Evolutionary conservation across 1,140 invertebrate species (phyloP), one percentile per base, ranked within the genome.

Genomic region (Sitobion miscanthi): DNA sequence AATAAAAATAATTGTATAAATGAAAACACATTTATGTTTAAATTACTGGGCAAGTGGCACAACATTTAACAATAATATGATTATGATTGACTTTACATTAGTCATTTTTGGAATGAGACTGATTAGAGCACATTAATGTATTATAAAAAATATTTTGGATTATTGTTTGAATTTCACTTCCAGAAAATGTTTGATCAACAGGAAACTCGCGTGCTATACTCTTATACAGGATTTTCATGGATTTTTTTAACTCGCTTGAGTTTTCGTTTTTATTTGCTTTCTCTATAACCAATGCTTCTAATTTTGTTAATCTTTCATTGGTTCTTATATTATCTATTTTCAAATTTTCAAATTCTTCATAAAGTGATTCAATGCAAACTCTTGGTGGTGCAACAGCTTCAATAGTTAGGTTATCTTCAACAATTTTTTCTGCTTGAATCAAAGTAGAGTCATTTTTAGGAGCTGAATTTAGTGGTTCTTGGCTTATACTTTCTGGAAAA

Each of bases 181-280:
- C 91, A 45, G 91, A 30, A 93, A 93, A 93, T 38, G 47, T 93
- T 93, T 93, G 82, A 52, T 93, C 91, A 42, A n/a, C 77, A 20
- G 91, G 91, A 57, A 93, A 93, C 49, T 86, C 82, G 20, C 42
- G 17, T 54, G n/a, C 5, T 93, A 93, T 52, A 54, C n/a, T 93
- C 42, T 93, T 93, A 93, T 86, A 93, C 9, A 93, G 2, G 0
- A 2, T 54, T 52, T 86, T 86, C 82, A 93, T 52, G 0, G 62
- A 85, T 85, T 92, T 92, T 38, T 82, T 92, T 91, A 47, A n/a
- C 4, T 92, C 77, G 21, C 4, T 42, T 49, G 45, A 82, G 77
- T 86, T 54, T 42, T 86, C 57, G 42, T 1, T n/a, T 38, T 52
- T 57, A 35, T 91, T 77, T 23, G 77, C 6, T 0, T 38, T 54